phyloP scores from a whole-genome alignment of 2,797 vertebrate genomes.

The Artibeus jamaicensis region DNA sequence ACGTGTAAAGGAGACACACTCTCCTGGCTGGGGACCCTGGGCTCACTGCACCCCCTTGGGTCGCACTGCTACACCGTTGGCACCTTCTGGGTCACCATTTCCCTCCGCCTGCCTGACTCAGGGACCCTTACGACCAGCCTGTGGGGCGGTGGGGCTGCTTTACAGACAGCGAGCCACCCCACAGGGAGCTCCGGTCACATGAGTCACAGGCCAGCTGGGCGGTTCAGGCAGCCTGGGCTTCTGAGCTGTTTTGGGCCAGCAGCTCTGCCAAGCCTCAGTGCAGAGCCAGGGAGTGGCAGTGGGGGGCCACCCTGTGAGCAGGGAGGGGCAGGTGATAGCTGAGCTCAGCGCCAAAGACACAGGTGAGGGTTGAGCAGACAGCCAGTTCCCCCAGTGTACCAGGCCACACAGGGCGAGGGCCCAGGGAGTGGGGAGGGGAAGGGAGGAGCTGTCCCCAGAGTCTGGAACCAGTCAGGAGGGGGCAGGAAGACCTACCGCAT shows the following conservation, averaged over 20 bases:
- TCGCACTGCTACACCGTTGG: neutral
- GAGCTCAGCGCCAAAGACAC: neutral
- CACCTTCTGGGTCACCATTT: neutral
- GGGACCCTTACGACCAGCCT: neutral
- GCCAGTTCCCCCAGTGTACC: neutral
- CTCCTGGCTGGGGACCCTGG: neutral
- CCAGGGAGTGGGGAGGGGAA: too few relatives aligned
- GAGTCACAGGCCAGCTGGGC: accelerated
- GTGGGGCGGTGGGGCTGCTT: neutral
- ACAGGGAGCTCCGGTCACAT: accelerated
- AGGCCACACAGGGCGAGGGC: neutral
- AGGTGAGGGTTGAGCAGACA: neutral
- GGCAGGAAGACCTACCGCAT: slow-evolving; percentile 80
- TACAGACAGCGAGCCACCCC: accelerated
- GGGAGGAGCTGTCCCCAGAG: neutral
- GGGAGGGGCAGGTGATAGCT: neutral
- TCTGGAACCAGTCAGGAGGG: neutral
- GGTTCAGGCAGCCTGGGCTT: neutral
- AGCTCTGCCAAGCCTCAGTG: neutral
- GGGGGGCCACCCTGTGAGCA: neutral
- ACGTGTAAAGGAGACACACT: neutral
- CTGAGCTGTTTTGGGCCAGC: neutral
- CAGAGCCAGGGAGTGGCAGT: neutral
- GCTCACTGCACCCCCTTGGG: neutral
- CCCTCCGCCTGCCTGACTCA: neutral